These are phyloP conservation scores for Pyxicephalus adspersus DNA, from an alignment of 2,113 vertebrate genomes.

Conservation along the genomic window DNA sequence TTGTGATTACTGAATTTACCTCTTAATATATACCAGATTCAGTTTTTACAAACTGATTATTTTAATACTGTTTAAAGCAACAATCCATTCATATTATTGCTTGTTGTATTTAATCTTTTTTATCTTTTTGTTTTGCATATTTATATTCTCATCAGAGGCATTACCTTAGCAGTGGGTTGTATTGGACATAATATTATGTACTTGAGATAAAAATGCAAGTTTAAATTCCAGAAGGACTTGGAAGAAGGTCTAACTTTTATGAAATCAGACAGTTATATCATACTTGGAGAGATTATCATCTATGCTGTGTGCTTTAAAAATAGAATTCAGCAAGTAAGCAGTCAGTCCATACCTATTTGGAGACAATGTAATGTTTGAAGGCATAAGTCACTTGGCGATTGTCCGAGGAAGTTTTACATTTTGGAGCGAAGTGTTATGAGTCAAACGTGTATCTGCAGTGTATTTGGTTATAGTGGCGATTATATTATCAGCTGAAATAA, in stretches of 20 bases:
- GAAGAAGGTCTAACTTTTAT: constrained; percentile 7
- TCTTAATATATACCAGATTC: neutral
- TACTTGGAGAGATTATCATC: neutral
- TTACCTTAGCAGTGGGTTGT: neutral
- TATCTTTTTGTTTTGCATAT: neutral
- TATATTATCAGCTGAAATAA: no score
- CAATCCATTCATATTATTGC: constrained; percentile 26
- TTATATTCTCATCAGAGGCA: neutral
- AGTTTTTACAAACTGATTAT: neutral
- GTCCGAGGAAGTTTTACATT: constrained; percentile 3
- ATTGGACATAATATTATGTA: neutral
- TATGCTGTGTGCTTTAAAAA: constrained; percentile 1
- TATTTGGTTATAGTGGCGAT: no score
- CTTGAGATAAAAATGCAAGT: constrained; percentile 29
- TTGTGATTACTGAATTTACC: neutral
- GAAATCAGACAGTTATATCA: constrained; percentile 1
- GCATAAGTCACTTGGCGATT: neutral
- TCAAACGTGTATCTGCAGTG: neutral
- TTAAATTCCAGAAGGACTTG: constrained; percentile 11
- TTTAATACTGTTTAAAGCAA: constrained; percentile 4
- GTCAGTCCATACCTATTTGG: neutral
- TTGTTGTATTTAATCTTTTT: neutral
- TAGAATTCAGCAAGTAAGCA: constrained; percentile 9
- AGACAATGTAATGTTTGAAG: constrained; percentile 1
- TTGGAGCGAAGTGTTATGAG: neutral